A percentile compares a stretch with the other conserved stretches of the same genome.
phyloP scores from a whole-genome alignment of 2,888 invertebrate species.

The Thysanoteuthis rhombus region DNA sequence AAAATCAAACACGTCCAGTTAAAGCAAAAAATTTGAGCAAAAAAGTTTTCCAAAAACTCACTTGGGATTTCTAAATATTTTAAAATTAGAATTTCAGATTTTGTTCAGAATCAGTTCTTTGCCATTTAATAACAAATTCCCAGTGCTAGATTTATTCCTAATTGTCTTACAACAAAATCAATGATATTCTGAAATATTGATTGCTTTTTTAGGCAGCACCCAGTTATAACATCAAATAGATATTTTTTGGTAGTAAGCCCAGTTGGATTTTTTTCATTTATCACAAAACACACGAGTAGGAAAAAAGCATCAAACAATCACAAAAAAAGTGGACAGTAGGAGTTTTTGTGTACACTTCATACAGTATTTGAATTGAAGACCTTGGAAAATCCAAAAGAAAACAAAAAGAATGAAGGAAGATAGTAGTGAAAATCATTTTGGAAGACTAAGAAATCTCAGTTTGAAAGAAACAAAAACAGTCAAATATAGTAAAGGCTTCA shows the following conservation, averaged over 20 bases:
- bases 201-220: background rate
- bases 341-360: background rate
- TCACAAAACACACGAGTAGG: background rate
- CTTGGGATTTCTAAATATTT: background rate
- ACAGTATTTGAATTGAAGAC: background rate
- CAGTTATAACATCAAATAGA: background rate
- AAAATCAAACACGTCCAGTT: background rate
- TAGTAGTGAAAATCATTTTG: background rate
- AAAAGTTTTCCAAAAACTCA: background rate
- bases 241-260: background rate
- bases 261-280: background rate
- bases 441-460: background rate
- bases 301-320: background rate
- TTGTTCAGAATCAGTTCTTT: background rate
- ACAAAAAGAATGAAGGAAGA: background rate
- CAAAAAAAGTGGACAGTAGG: background rate
- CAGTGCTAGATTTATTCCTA: background rate
- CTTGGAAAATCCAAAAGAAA: background rate
- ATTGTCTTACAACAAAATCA: background rate
- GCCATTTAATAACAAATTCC: background rate
- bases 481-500: background rate
- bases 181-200: background rate
- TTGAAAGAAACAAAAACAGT: background rate
- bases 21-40: background rate
- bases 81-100: background rate